phyloP scores from a whole-genome alignment of 2,888 invertebrate species.

The Diogma glabrata region DNA sequence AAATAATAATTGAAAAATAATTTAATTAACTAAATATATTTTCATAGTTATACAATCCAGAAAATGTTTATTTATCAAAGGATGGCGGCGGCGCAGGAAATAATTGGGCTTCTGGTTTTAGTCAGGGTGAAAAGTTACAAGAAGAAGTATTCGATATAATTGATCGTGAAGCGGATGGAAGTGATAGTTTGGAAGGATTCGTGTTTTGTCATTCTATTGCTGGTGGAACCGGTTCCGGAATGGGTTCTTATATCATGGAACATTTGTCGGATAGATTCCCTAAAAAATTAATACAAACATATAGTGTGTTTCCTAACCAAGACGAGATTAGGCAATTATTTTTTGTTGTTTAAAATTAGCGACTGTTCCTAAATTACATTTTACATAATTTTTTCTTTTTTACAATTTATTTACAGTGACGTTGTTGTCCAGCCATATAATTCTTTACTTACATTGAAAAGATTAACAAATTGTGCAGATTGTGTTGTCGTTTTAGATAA shows the following conservation, averaged over 20 bases:
- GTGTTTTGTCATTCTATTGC: slow-evolving; percentile 98
- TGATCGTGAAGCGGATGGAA: slow-evolving; percentile 95
- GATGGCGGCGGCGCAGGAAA: slow-evolving; percentile 99
- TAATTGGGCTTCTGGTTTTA: slow-evolving; percentile 97
- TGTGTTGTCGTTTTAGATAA: slow-evolving; percentile 96
- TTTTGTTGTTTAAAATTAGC: no score
- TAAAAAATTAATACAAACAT: slow-evolving; percentile 95
- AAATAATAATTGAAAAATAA: slow-evolving; percentile 8
- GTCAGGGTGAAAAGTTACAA: slow-evolving; percentile 81
- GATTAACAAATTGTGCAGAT: slow-evolving; percentile 91
- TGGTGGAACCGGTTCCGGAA: slow-evolving; percentile 97
- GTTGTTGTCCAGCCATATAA: slow-evolving; percentile 96
- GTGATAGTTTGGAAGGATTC: slow-evolving; percentile 97
- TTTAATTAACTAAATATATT: not conserved
- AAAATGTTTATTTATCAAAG: slow-evolving; percentile 92
- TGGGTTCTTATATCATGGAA: slow-evolving; percentile 93
- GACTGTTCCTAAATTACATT: not conserved
- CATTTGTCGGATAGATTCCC: slow-evolving; percentile 87
- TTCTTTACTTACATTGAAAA: slow-evolving; percentile 84
- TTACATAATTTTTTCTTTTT: not conserved
- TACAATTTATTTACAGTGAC: slow-evolving; percentile 48
- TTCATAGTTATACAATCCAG: slow-evolving; percentile 83
- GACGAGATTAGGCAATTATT: slow-evolving; percentile 68
- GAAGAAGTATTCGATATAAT: slow-evolving; percentile 98
- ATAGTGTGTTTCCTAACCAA: slow-evolving; percentile 97